Evolutionary conservation across 2,888 invertebrate genomes (phyloP).

Genomic region (Baronia brevicornis): DNA sequence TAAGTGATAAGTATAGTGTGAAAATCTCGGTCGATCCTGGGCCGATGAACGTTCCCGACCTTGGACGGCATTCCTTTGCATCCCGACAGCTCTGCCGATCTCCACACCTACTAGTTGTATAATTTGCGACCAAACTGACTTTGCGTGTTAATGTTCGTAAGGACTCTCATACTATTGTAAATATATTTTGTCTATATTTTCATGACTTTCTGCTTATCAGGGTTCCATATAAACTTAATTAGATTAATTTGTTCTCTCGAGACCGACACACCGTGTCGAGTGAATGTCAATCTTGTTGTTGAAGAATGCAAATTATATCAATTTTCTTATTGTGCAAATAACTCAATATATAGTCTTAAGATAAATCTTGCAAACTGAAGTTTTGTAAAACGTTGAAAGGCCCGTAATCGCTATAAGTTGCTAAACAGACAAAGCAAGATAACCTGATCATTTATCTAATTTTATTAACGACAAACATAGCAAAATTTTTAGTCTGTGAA

Average conservation of each 20-base stretch:
- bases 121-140: conserved; percentile 12
- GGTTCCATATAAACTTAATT: conserved; percentile 9
- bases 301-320: conserved; percentile 12
- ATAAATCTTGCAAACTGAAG: too few species aligned
- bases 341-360: too few species aligned
- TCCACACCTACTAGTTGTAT: conserved; percentile 17
- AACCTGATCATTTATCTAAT: too few species aligned
- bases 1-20: conserved; percentile 4
- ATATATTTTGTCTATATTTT: conserved; percentile 2
- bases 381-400: too few species aligned
- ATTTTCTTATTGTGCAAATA: conserved; percentile 9
- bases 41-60: conserved; percentile 64
- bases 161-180: neutral
- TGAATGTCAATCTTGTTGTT: conserved; percentile 7
- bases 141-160: conserved; percentile 14
- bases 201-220: conserved; percentile 3
- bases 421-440: too few species aligned
- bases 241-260: conserved; percentile 3
- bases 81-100: conserved; percentile 16
- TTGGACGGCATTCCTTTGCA: conserved; percentile 51
- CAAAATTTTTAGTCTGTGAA: conserved; percentile 10
- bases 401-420: too few species aligned
- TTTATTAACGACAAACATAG: too few species aligned
- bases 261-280: conserved; percentile 8
- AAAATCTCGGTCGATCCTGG: conserved; percentile 41